Evolutionary conservation across 2,113 vertebrate species (phyloP), one percentile per base, ranked within the genome.

Genomic region (Boleophthalmus pectinirostris): DNA sequence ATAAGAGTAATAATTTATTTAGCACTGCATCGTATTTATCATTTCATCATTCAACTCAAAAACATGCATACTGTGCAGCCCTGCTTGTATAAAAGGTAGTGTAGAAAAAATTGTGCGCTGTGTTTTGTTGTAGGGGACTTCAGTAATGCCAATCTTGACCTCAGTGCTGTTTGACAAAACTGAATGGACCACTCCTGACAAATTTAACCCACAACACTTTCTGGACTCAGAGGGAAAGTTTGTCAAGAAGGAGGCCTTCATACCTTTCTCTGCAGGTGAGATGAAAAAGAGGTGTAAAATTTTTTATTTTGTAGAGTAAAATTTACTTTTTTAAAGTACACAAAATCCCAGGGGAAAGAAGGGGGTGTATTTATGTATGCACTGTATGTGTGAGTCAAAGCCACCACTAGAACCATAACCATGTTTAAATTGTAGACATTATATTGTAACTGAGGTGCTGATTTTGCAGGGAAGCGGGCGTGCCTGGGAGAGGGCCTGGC

Each of bases 171-270:
- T 88, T 1, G 95, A 96, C 85, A 92, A 92, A 13, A 72, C 74
- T 0, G 92, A 93, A 69, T 95, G 95, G 94, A 89, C 94, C 66
- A 95, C 92, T 13, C 92, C 95, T 0, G 79, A 95, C 72, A 87
- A 65, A 0, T 96, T 96, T 83, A 95, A 96, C 82, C 95, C 95
- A 0, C 90, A 88, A 54, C 96, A 96, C 80, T 96, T 96, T 79
- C 85, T 96, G 80, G 93, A 95, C 46, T 73, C 80, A 47, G 91
- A 94, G 0, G 93, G 95, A 67, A 91, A 91, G 78, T 94, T 96
- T 85, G 91, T 92, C 84, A 95, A 89, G 75, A 88, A 73, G 29
- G 95, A 95, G 2, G 84, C 92, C 61, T 96, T 96, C 75, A 66
- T 96, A 77, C 94, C 95, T 61, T 96, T 96, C 85, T 96, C 94